These are phyloP conservation scores for Spinus olivaceus DNA, from an alignment of 2,797 vertebrate genomes.

Conservation along the genomic window DNA sequence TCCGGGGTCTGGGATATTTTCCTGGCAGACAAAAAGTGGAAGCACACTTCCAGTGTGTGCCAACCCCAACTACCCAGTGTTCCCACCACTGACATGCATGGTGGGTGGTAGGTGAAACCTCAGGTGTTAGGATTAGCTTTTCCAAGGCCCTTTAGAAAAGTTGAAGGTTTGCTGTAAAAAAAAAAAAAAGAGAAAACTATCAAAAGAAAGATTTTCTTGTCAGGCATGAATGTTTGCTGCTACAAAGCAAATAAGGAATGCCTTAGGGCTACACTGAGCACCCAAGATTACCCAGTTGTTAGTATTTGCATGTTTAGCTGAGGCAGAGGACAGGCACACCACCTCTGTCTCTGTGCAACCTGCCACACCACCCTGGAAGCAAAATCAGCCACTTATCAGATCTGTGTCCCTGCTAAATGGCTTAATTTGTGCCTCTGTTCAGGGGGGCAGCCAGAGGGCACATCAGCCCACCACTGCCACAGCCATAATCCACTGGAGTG, in stretches of 20 bases:
- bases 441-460: background rate
- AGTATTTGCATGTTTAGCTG: background rate
- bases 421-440: rapidly evolving
- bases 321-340: background rate
- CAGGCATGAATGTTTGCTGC: background rate
- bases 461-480: background rate
- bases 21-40: background rate
- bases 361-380: background rate
- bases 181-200: background rate
- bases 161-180: background rate
- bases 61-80: background rate
- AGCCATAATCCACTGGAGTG: too few species aligned
- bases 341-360: background rate
- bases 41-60: background rate
- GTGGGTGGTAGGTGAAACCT: background rate
- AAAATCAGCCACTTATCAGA: background rate
- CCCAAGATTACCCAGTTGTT: background rate
- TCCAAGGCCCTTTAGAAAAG: background rate
- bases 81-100: rapidly evolving
- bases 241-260: background rate
- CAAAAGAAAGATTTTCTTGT: background rate
- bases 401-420: background rate
- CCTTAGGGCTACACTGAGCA: rapidly evolving
- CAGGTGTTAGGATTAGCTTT: background rate
- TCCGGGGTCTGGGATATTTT: background rate